Percentiles rank a stretch among this genome's conserved stretches.
Conservation (phyloP, 1,140 invertebrate species). For the Mercenaria mercenaria region DNA sequence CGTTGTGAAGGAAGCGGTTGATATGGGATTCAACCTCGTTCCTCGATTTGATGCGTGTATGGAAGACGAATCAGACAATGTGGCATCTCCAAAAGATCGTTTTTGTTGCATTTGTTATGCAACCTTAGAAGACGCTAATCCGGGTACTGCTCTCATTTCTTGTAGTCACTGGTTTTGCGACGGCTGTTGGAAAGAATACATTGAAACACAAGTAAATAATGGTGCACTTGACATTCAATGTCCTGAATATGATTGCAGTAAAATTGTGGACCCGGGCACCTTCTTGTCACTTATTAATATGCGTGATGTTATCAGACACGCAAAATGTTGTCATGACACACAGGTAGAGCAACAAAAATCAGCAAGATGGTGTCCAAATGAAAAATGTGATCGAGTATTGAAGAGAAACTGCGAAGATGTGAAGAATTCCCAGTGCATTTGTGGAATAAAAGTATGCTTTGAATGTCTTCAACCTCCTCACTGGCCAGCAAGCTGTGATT, state of each 20-base stretch:
- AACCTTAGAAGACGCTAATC: neutral
- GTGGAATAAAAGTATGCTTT: conserved; percentile 74
- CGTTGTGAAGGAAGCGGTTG: neutral
- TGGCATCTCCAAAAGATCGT: conserved; percentile 7
- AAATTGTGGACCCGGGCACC: conserved; percentile 58
- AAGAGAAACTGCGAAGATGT: conserved; percentile 29
- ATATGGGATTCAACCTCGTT: conserved; percentile 17
- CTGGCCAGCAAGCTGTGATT: conserved; percentile 76
- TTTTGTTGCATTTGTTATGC: conserved; percentile 73
- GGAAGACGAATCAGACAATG: conserved; percentile 6
- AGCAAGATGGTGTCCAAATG: conserved; percentile 77
- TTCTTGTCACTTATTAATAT: conserved; percentile 73
- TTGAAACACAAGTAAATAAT: conserved; percentile 27
- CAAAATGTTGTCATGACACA: conserved; percentile 55
- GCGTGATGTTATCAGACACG: conserved; percentile 55
- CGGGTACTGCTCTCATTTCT: conserved; percentile 65
- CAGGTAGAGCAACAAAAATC: conserved; percentile 43
- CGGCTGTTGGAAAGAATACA: conserved; percentile 74
- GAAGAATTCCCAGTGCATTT: conserved; percentile 62
- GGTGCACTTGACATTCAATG: conserved; percentile 54
- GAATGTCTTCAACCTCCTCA: conserved; percentile 72
- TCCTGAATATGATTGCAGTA: conserved; percentile 73
- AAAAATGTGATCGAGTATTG: conserved; percentile 72
- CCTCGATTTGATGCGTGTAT: neutral
- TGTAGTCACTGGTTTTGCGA: conserved; percentile 79